Base-by-base conservation (phyloP, 2,888 invertebrate species). In the Muscina levida region DNA sequence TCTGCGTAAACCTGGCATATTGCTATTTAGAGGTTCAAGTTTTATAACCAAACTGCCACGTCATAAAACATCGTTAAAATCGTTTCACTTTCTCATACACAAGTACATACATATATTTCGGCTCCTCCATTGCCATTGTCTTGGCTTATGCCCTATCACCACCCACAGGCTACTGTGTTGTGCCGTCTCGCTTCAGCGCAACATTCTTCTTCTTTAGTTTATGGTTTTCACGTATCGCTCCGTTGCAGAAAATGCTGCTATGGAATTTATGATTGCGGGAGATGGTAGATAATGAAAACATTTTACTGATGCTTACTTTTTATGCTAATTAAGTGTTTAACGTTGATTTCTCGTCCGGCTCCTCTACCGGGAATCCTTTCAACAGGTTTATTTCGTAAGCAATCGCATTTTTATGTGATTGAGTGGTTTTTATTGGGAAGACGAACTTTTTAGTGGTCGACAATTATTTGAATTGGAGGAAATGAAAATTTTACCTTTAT, bases 271-370 rank as follows among this genome's bases (percentile, higher is more conserved):
- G 59, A 13, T 42, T 67, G 70, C n/a, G 72, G 26, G 10, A 67
- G 68, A 15, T 51, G 26, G 67, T 10, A 73, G 72, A 77, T 77
- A 80, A 80, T 70, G 76, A 80, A 77, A 62, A 72, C 72, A 72
- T 81, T 74, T 81, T 67, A 81, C 74, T 75, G 74, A 68, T 72
- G 81, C 68, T 81, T 77, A 75, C 57, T 68, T 81, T 72, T 75
- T 71, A 75, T 72, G 81, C 77, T 81, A 81, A 81, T 81, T 81
- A 81, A 81, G 81, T 77, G 72, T 81, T 81, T 77, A 77, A 77
- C 72, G 66, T 66, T 26, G 81, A 77, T 81, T 77, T 77, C 53
- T 17, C 24, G 10, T 24, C 2, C 24, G 22, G 3, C 53, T 22
- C 1, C 53, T 48, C 2, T 48, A 1, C 6, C 19, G 48, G n/a